These are phyloP conservation scores for Cyanocitta stelleri DNA, from an alignment of 2,113 vertebrate species.

Conservation along the genomic window DNA sequence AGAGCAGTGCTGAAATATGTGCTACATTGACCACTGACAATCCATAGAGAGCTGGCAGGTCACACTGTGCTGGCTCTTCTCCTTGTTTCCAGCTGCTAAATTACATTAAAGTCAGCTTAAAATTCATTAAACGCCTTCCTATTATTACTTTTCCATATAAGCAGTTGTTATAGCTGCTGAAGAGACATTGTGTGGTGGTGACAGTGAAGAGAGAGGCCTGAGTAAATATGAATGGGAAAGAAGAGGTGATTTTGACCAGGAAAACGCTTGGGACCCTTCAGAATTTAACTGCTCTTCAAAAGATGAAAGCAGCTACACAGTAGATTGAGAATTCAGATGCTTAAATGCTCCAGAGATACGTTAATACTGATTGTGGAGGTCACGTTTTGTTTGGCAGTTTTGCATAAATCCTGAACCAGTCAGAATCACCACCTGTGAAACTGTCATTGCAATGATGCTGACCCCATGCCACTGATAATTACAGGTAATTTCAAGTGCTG, in stretches of 20 bases:
- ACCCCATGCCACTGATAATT: constrained; percentile 52
- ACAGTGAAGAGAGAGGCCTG: constrained; percentile 1
- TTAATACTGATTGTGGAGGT: neutral
- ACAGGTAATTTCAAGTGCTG: constrained; percentile 56
- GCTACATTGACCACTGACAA: constrained; percentile 45
- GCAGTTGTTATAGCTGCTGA: constrained; percentile 36
- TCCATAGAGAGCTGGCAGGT: constrained; percentile 54
- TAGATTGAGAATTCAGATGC: neutral
- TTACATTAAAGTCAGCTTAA: constrained; percentile 59
- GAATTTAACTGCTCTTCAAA: constrained; percentile 43
- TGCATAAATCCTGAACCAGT: neutral
- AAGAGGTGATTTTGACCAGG: constrained; percentile 9
- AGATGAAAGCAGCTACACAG: constrained; percentile 24
- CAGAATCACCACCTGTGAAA: neutral
- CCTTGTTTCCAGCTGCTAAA: constrained; percentile 55
- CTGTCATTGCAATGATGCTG: constrained; percentile 18
- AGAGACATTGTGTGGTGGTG: constrained; percentile 22
- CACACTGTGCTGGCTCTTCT: constrained; percentile 42
- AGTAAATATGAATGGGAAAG: constrained; percentile 48
- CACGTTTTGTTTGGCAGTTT: constrained; percentile 19
- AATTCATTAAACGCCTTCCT: constrained; percentile 57
- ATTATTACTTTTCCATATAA: constrained; percentile 52
- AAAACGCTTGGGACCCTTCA: constrained; percentile 45
- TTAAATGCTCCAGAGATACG: constrained; percentile 19
- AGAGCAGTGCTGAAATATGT: constrained; percentile 39